A percentile compares a stretch with the other conserved stretches of the same genome.
Evolutionary conservation across 2,113 vertebrate species (phyloP).

Genomic region (Sylvia atricapilla): DNA sequence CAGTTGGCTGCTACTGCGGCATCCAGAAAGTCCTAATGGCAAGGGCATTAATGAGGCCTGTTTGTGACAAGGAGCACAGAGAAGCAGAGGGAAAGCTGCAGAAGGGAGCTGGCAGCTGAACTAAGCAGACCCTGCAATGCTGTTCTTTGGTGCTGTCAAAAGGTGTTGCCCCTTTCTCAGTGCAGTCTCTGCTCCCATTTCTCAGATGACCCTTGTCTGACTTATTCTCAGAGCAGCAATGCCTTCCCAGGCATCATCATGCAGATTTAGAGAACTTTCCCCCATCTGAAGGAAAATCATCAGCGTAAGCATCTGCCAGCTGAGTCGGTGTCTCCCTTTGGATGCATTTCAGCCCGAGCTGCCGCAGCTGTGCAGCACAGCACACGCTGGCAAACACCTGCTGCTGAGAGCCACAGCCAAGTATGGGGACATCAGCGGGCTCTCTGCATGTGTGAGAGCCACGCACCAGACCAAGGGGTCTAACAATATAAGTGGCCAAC

Average conservation of each 20-base stretch:
- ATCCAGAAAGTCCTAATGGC: background rate
- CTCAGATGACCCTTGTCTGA: background rate
- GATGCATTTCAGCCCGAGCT: background rate
- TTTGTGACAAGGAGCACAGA: background rate
- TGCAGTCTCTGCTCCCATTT: background rate
- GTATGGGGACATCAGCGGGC: background rate
- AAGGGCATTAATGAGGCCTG: background rate
- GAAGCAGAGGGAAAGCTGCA: background rate
- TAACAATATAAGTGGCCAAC: background rate
- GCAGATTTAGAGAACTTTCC: background rate
- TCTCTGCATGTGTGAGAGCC: background rate
- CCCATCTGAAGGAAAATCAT: background rate
- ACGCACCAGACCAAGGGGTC: background rate
- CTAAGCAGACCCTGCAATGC: background rate
- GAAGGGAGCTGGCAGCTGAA: background rate
- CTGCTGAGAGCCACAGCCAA: background rate
- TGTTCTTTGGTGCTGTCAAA: background rate
- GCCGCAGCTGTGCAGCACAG: background rate
- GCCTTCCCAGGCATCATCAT: background rate
- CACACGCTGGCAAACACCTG: background rate
- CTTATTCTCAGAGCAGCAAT: background rate
- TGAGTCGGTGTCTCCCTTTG: background rate
- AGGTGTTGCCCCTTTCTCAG: background rate
- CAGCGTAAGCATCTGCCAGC: background rate
- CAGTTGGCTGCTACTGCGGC: background rate